Evolutionary conservation across 2,888 invertebrate species (phyloP), one percentile per base, ranked within the genome.

Genomic region (Tridacna crocea): DNA sequence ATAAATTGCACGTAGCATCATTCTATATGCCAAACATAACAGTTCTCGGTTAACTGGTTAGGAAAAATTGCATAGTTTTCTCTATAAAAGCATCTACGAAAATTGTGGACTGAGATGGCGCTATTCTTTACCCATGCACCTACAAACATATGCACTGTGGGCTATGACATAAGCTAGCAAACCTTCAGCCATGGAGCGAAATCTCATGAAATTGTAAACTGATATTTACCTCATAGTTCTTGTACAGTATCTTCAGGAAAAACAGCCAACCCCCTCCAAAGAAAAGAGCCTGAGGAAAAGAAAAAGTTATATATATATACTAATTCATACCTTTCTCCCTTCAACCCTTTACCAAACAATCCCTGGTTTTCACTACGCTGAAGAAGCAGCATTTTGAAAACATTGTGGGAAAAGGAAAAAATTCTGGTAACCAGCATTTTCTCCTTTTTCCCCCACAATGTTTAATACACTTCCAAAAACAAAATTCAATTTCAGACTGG

Each of bases 261-360:
- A 99, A 99, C 82, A 99, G 96, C 98, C 99, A 99, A 81, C 99
- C 99, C 84, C 98, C 98, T 78, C 97, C 96, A 94, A 99, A 99
- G 95, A 99, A 99, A 75, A 98, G 95, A 76, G 97, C 96, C 98
- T 99, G 8, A 36, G 95, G 70, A 92, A 91, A 60, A 73, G 65
- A 63, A 63, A 61, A 72, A 26, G 13, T 1, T 22, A n/a, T n/a
- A n/a, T n/a, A n/a, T 12, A 36, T 36, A 36, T 36, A 36, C 8
- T 36, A 2, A 36, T 36, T 8, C 8, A 36, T 36, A 36, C 36
- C 36, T 26, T 68, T 19, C 27, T 15, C 0, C 36, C 8, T 11
- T 26, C 47, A 11, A 70, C 48, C 47, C 70, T 70, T 70, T 70
- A 19, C 48, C 22, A 36, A 46, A 46, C 11, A 46, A 19, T 13